phyloP scores from a whole-genome alignment of 2,888 invertebrate genomes.

The Notocelia uddmanniana region DNA sequence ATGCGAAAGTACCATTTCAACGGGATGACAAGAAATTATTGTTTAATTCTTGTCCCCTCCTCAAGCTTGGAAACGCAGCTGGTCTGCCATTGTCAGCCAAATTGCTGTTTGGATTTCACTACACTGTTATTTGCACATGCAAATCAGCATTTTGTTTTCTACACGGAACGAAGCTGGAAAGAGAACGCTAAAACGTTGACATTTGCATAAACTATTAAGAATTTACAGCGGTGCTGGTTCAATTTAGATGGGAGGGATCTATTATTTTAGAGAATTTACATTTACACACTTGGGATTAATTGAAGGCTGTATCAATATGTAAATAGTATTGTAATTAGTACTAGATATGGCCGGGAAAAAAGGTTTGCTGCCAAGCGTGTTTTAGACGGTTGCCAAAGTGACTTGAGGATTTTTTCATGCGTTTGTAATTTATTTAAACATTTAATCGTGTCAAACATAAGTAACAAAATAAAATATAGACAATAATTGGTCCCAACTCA shows the following conservation, averaged over 20 bases:
- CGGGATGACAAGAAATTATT: slow-evolving; percentile 75
- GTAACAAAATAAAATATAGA: no score
- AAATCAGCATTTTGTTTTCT: slow-evolving; percentile 83
- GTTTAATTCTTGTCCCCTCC: slow-evolving; percentile 72
- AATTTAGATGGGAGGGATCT: slow-evolving; percentile 43
- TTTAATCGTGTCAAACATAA: no score
- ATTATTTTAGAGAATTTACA: slow-evolving; percentile 6
- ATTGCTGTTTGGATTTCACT: slow-evolving; percentile 83
- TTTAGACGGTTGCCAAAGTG: no score
- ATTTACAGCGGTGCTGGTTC: slow-evolving; percentile 70
- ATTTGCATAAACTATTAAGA: slow-evolving; percentile 83
- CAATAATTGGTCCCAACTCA: no score
- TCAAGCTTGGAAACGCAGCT: slow-evolving; percentile 67
- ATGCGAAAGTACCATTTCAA: slow-evolving; percentile 53
- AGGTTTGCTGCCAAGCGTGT: neutral
- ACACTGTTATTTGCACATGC: slow-evolving; percentile 83
- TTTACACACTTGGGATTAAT: slow-evolving; percentile 10
- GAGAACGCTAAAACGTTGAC: slow-evolving; percentile 57
- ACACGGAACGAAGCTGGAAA: slow-evolving; percentile 57
- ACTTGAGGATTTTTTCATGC: no score
- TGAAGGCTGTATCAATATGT: neutral
- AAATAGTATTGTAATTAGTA: neutral
- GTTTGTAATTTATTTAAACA: no score
- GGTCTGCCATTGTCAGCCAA: slow-evolving; percentile 76
- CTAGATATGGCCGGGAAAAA: no score